phyloP scores from a whole-genome alignment of 2,113 vertebrate species.

The Ptilonorhynchus violaceus region DNA sequence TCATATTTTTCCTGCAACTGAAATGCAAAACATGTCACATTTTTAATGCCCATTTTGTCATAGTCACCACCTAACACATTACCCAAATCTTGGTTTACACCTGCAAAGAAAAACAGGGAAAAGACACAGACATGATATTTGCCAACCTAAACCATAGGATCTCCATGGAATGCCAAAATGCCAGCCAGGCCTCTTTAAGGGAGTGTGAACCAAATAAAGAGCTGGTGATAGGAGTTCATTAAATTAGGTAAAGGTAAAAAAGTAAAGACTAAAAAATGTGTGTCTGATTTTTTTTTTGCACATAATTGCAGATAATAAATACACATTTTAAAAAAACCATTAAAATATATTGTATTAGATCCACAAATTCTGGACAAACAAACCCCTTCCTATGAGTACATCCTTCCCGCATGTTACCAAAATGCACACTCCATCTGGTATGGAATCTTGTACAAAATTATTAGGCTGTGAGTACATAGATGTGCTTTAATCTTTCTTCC shows the following conservation, averaged over 20 bases:
- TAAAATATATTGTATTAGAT: not conserved
- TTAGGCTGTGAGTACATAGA: not conserved
- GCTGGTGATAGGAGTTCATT: not conserved
- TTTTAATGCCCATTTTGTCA: not conserved
- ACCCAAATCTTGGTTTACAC: not conserved
- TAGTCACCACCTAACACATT: not conserved
- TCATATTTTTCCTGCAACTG: not conserved
- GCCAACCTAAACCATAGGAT: not conserved
- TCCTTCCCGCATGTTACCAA: not conserved
- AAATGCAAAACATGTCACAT: not conserved
- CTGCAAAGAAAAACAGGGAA: not conserved
- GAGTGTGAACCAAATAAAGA: not conserved
- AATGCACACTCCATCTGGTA: not conserved
- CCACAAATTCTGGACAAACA: not conserved
- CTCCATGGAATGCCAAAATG: accelerated
- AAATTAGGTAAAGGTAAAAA: not conserved
- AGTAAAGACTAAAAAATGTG: not conserved
- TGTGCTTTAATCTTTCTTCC: not conserved
- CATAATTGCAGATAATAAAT: not conserved
- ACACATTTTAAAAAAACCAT: not conserved
- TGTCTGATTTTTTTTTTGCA: not conserved
- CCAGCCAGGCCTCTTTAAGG: not conserved
- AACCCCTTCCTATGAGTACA: not conserved
- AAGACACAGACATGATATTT: not conserved
- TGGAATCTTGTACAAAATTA: not conserved